A percentile compares a stretch with the other conserved stretches of the same genome.
These are phyloP conservation scores for Macrocentrus cingulum DNA, from an alignment of 1,140 invertebrate species.

Conservation along the genomic window DNA sequence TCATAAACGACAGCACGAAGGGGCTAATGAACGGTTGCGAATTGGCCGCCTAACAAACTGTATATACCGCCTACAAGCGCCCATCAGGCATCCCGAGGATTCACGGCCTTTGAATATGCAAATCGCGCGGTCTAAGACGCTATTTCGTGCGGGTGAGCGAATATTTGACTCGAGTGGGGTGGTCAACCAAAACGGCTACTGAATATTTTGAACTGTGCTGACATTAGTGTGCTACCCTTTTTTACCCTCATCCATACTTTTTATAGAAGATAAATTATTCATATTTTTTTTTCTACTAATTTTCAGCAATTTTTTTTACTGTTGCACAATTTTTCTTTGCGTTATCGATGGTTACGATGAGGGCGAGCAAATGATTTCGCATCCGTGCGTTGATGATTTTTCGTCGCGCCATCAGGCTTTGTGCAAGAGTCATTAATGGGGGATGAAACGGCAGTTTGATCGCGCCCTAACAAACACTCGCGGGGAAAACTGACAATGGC, in stretches of 20 bases:
- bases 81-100: constrained; percentile 31
- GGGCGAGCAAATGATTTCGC: not conserved
- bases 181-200: constrained; percentile 9
- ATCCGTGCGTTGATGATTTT: not conserved
- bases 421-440: constrained; percentile 37
- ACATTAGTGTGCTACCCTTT: too few relatives aligned
- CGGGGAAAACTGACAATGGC: constrained; percentile 15
- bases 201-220: not conserved
- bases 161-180: constrained; percentile 10
- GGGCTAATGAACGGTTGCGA: constrained; percentile 44
- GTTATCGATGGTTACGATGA: not conserved
- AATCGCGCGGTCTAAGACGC: constrained; percentile 44
- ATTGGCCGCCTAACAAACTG: constrained; percentile 45
- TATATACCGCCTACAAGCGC: not conserved
- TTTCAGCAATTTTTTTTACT: too few relatives aligned
- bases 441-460: constrained; percentile 36
- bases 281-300: too few relatives aligned
- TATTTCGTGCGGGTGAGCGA: constrained; percentile 30
- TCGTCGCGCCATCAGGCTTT: not conserved
- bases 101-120: constrained; percentile 48
- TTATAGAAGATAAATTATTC: not conserved
- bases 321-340: too few relatives aligned
- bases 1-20: not conserved
- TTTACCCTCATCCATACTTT: too few relatives aligned
- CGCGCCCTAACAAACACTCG: constrained; percentile 37